Percentiles rank a stretch among this genome's conserved stretches.
These are phyloP conservation scores for Syndactyla subalaris DNA, from an alignment of 2,797 vertebrate species.

Conservation along the genomic window DNA sequence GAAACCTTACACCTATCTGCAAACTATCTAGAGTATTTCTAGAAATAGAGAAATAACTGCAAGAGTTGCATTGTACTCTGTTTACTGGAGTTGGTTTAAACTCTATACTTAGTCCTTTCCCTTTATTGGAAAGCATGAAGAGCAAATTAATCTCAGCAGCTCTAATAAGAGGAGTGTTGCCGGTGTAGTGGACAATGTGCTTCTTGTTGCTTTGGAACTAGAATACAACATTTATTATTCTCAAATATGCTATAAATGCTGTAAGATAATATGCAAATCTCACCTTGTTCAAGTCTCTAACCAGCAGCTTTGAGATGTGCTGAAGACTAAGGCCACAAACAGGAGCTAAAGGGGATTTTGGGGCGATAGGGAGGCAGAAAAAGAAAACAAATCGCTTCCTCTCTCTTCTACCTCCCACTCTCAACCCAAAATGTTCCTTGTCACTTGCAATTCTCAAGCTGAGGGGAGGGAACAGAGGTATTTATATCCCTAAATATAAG, in stretches of 20 bases:
- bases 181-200: neutral
- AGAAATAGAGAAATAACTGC: neutral
- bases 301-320: neutral
- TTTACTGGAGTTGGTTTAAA: neutral
- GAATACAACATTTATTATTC: neutral
- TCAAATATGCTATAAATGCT: neutral
- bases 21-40: neutral
- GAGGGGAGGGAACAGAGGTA: neutral
- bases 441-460: neutral
- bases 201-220: neutral
- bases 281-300: neutral
- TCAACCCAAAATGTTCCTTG: neutral
- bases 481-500: neutral
- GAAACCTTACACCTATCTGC: neutral
- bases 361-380: neutral
- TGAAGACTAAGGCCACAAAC: neutral
- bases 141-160: neutral
- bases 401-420: neutral
- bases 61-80: neutral
- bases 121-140: neutral
- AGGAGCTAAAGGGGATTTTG: neutral
- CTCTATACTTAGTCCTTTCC: neutral
- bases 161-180: neutral
- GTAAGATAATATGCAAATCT: neutral
- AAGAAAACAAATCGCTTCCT: neutral